Conservation (phyloP, 2,113 vertebrate species). For the Fregetta grallaria region DNA sequence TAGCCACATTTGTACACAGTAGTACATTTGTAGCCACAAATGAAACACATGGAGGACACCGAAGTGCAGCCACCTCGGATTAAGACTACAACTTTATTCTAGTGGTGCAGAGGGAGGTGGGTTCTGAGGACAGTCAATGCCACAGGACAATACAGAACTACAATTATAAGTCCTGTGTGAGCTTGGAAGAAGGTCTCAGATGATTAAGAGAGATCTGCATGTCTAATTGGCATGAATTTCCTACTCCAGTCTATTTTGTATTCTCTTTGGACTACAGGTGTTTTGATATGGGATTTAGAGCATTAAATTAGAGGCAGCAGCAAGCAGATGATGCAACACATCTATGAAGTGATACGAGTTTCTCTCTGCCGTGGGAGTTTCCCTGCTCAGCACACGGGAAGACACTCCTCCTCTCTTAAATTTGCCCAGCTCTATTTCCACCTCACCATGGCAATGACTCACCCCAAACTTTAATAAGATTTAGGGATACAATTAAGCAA, state of each 20-base stretch:
- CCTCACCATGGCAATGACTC: slow-evolving; percentile 2
- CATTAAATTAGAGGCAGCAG: slow-evolving; percentile 37
- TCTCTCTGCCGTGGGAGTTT: not conserved
- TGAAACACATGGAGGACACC: not conserved
- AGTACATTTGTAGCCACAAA: not conserved
- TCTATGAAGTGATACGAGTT: not conserved
- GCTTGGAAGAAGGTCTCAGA: not conserved
- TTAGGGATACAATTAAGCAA: slow-evolving; percentile 49
- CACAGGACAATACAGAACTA: not conserved
- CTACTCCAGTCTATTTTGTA: not conserved
- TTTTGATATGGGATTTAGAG: slow-evolving; percentile 26
- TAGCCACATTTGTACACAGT: too few species aligned
- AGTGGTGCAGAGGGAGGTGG: not conserved
- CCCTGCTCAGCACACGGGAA: not conserved
- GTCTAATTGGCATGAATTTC: slow-evolving; percentile 25
- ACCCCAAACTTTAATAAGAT: slow-evolving; percentile 22
- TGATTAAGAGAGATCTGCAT: not conserved
- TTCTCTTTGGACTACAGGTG: slow-evolving; percentile 1
- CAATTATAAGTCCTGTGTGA: not conserved
- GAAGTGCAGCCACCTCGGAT: not conserved
- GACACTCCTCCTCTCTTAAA: not conserved
- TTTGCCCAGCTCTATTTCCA: not conserved
- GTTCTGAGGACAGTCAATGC: not conserved
- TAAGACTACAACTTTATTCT: not conserved
- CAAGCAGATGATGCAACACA: slow-evolving; percentile 22